A percentile compares a stretch with the other conserved stretches of the same genome.
Evolutionary conservation across 2,113 vertebrate species (phyloP).

Genomic region (Ictalurus punctatus): DNA sequence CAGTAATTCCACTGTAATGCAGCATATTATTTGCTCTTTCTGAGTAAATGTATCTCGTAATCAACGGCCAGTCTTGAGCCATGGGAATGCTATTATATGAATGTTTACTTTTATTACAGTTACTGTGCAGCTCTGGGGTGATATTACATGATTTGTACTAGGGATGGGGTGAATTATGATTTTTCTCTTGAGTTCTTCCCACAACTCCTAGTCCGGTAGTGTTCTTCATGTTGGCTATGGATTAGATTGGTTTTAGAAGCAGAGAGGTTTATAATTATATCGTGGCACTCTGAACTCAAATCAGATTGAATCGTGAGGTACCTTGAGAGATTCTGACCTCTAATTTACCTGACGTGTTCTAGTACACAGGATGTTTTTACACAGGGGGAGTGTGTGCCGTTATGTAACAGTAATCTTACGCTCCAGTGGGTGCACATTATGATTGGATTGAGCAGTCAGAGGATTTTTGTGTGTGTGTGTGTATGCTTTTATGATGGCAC

Average conservation of each 20-base stretch:
- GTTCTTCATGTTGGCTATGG: background rate
- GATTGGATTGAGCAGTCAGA: background rate
- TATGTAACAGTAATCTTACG: background rate
- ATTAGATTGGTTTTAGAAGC: background rate
- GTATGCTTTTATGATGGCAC: background rate
- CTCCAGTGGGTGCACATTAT: background rate
- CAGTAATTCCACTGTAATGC: background rate
- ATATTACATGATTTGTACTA: background rate
- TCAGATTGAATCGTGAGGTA: background rate
- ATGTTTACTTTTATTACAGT: too few species aligned
- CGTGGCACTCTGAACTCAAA: background rate
- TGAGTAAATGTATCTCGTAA: background rate
- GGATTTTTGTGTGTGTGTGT: slow-evolving; percentile 15
- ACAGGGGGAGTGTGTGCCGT: slow-evolving; percentile 23
- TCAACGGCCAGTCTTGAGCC: too few species aligned
- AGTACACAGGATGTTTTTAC: background rate
- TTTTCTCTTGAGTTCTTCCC: background rate
- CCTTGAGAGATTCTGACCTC: background rate
- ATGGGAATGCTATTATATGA: too few species aligned
- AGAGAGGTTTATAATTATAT: background rate
- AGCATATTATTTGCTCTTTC: background rate
- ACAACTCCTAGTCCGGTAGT: background rate
- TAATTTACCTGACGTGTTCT: background rate
- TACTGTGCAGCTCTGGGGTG: background rate
- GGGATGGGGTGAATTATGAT: background rate